Conservation (phyloP, 1,140 invertebrate genomes). For the Acyrthosiphon pisum region DNA sequence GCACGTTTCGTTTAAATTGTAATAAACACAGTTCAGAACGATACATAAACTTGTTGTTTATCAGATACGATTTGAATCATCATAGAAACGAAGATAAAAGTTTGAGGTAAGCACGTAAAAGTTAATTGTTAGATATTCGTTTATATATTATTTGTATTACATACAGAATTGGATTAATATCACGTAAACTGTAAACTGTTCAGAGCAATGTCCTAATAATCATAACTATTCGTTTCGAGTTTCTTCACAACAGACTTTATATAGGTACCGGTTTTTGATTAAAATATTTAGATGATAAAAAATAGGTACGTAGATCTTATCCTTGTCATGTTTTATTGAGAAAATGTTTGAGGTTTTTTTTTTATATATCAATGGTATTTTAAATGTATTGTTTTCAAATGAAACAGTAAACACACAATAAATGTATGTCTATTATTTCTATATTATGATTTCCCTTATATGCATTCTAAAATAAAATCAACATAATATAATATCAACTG, state of each 20-base stretch:
- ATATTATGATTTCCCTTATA: not conserved
- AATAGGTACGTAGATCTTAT: not conserved
- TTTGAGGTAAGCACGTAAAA: not conserved
- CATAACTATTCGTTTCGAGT: not conserved
- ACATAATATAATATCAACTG: not conserved
- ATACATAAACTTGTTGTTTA: not conserved
- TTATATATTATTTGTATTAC: not conserved
- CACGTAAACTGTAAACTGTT: not conserved
- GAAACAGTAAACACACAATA: not conserved
- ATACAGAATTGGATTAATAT: not conserved
- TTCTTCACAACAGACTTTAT: not conserved
- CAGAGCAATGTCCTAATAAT: not conserved
- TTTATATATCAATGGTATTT: slow-evolving; percentile 1
- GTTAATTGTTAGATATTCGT: not conserved
- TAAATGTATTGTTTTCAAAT: not conserved
- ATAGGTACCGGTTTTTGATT: not conserved
- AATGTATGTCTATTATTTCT: not conserved
- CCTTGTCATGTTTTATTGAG: not conserved
- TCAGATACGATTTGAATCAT: not conserved
- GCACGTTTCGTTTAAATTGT: not conserved
- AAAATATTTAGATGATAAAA: not conserved
- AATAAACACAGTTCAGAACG: not conserved
- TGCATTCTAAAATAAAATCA: not conserved
- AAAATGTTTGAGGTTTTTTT: not conserved
- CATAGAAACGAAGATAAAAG: not conserved